Conservation (phyloP, 2,113 vertebrate genomes). For the Ceyx cyanopectus region DNA sequence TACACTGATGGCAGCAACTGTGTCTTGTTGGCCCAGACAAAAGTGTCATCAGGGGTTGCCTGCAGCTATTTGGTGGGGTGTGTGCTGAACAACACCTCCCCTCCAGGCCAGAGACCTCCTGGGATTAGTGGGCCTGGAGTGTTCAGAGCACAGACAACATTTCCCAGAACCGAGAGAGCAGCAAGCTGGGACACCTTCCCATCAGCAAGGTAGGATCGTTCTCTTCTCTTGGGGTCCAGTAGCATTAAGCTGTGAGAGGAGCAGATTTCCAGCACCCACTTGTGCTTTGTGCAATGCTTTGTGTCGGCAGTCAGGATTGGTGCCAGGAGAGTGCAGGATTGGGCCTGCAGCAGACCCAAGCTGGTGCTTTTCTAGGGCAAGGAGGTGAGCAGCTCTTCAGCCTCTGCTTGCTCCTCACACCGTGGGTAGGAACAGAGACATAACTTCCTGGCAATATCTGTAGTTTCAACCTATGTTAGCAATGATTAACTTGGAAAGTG, state of each 20-base stretch:
- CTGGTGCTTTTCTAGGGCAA: background rate
- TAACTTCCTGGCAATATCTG: background rate
- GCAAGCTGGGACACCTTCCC: background rate
- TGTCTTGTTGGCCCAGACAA: background rate
- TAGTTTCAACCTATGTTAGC: conserved; percentile 47
- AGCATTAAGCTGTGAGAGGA: background rate
- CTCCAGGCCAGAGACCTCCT: too few species aligned
- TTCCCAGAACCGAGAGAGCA: fast-evolving
- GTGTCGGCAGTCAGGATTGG: background rate
- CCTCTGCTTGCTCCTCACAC: background rate
- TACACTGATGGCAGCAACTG: background rate
- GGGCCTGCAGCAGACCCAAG: background rate
- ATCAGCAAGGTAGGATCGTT: background rate
- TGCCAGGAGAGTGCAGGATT: background rate
- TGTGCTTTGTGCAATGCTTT: background rate
- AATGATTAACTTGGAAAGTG: conserved; percentile 60
- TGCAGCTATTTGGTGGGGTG: fast-evolving
- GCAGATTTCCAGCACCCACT: background rate
- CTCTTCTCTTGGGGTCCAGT: background rate
- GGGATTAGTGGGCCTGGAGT: background rate
- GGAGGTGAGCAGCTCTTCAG: background rate
- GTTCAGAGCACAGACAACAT: background rate
- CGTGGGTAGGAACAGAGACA: background rate
- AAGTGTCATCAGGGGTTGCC: background rate
- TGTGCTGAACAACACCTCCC: background rate